Evolutionary conservation across 2,113 vertebrate species (phyloP), one percentile per base, ranked within the genome.

Genomic region (Hystrix brachyura): DNA sequence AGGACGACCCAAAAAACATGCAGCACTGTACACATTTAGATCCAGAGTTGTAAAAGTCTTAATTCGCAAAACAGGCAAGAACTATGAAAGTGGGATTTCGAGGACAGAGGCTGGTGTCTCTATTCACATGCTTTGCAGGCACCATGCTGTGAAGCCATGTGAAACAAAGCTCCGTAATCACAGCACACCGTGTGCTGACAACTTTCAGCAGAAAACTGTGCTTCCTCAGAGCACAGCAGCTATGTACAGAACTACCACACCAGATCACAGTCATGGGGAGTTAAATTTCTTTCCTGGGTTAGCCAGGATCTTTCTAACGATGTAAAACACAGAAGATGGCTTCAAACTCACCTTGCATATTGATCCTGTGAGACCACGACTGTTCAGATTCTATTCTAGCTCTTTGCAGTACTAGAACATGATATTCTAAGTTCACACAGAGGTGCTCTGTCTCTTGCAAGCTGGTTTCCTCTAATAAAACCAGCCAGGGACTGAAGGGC

Each of bases 111-210:
- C 78, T 97, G 96, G 96, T 97, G 89, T 43, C 96, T 98, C 97
- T 97, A 97, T 98, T 96, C 94, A 15, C 76, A 51, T 95, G 94
- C 92, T 91, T 96, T 95, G 93, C 86, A 96, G 87, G 74, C 59
- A 81, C n/a, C 38, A 17, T 90, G 90, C 85, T 94, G 96, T 96
- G 98, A 98, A 98, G 96, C 92, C 96, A 97, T 94, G 96, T 91
- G 97, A 98, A 98, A 98, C 97, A 98, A 98, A 98, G 89, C 89
- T 94, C 96, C 96, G 93, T 90, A 98, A 94, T 98, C 95, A 94
- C 87, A 97, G 95, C 15, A 53, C 3, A 17, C 64, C 78, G 14
- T 43, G 17, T 38, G 53, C 87, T 94, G 57, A 71, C 71, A 29
- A 29, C 48, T 88, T 94, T 84, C 12, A 55, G 21, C 55, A 92